Evolutionary conservation across 2,888 invertebrate genomes (phyloP), one percentile per base, ranked within the genome.

Genomic region (Brachycybe producta): DNA sequence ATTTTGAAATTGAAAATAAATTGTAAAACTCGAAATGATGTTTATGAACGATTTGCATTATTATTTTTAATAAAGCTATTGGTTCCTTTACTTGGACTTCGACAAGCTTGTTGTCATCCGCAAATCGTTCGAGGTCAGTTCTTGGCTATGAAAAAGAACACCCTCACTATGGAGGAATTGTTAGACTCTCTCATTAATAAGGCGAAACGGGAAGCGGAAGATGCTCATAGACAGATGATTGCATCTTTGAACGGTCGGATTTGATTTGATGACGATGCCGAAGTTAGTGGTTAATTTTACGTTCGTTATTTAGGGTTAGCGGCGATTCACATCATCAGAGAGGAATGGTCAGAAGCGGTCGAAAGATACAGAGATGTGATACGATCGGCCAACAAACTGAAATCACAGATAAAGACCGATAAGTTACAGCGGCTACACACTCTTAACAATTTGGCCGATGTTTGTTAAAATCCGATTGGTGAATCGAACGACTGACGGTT

Each of bases 51-150:
- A n/a, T n/a, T n/a, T n/a, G n/a, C n/a, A 49, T 49, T 26, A 23
- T n/a, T 35, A 21, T 26, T 32, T 32, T 32, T 32, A 32, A n/a
- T n/a, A 32, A 11, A 74, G 73, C 57, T 83, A 44, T 61, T 83
- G 58, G 69, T 69, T 40, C 83, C 83, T 0, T 67, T 84, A 51
- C 63, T 77, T 45, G 71, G 74, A 47, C 66, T 84, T 51, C 72
- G 83, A 1, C 80, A 82, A 65, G 79, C 79, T 1, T 83, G 83
- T 61, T 76, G 77, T 11, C 77, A 81, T 62, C 82, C 82, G 1
- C 77, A 77, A 62, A 72, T 76, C 49, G 73, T 73, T 3, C 65
- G 72, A 54, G 74, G 75, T 5, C 69, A 71, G 45, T 74, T 75
- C 60, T 61, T 75, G 49, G 67, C 72, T 0, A 64, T 73, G 5